Conservation (phyloP, 2,797 vertebrate species). For the Halcyon chelicuti region DNA sequence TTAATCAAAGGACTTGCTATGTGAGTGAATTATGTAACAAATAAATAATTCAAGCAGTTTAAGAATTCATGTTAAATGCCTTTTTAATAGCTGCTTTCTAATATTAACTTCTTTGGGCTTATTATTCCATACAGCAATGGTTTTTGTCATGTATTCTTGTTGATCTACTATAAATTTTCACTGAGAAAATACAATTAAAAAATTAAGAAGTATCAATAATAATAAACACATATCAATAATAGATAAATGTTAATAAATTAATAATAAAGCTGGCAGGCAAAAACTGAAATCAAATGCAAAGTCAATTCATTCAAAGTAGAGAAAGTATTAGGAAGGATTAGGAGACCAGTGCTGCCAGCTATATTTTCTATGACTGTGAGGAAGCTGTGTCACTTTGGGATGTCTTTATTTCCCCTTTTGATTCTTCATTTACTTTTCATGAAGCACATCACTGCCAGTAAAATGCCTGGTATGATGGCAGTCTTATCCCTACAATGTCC, state of each 20-base stretch:
- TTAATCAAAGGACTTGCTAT: neutral
- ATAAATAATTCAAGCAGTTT: neutral
- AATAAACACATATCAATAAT: constrained; percentile 23
- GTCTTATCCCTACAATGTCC: neutral
- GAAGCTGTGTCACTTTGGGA: neutral
- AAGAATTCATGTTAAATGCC: neutral
- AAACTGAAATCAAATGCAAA: neutral
- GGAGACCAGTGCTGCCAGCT: neutral
- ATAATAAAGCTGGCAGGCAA: neutral
- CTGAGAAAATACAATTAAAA: neutral
- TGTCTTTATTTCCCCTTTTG: neutral
- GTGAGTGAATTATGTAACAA: neutral
- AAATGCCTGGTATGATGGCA: neutral
- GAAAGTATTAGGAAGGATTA: constrained; percentile 1
- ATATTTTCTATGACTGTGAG: neutral
- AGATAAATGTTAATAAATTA: constrained; percentile 14
- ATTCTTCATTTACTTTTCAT: neutral
- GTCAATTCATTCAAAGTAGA: neutral
- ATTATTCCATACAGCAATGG: neutral
- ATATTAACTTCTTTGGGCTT: neutral
- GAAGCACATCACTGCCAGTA: neutral
- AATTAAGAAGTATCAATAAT: constrained; percentile 7
- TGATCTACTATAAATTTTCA: neutral
- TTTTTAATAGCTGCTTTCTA: neutral
- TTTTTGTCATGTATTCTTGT: neutral